Conservation (phyloP, 1,140 invertebrate species). For the Physella acuta region DNA sequence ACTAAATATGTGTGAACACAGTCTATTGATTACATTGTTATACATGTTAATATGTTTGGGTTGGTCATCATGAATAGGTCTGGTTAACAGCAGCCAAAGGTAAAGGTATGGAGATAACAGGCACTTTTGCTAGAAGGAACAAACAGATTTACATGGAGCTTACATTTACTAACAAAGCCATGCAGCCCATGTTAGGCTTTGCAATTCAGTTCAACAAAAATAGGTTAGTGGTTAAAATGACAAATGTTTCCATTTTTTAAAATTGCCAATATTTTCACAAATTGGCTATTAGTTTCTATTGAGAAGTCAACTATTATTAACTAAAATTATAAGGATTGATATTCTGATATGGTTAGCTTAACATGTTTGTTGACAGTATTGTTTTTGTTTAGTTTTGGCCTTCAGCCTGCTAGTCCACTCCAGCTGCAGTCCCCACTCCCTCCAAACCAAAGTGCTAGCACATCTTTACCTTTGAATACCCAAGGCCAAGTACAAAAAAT, state of each 20-base stretch:
- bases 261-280: no score
- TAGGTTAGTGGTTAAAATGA: constrained; percentile 65
- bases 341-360: no score
- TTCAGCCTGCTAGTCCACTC: constrained; percentile 80
- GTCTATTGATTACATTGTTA: no score
- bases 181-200: constrained; percentile 95
- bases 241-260: no score
- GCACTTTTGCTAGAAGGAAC: constrained; percentile 87
- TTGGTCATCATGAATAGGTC: no score
- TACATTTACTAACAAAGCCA: constrained; percentile 95
- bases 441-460: constrained; percentile 81
- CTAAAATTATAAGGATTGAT: no score
- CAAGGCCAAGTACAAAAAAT: constrained; percentile 92
- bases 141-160: constrained; percentile 93
- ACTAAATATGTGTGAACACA: no score
- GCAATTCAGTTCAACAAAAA: constrained; percentile 99
- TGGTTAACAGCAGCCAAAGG: constrained; percentile 94
- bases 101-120: constrained; percentile 96
- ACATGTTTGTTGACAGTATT: neutral
- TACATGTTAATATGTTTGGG: no score
- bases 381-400: constrained; percentile 77
- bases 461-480: constrained; percentile 76
- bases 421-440: constrained; percentile 77
- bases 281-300: no score
- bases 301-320: no score